Percentiles rank a stretch among this genome's conserved stretches.
Evolutionary conservation across 2,113 vertebrate genomes (phyloP).

Genomic region (Prionailurus bengalensis): DNA sequence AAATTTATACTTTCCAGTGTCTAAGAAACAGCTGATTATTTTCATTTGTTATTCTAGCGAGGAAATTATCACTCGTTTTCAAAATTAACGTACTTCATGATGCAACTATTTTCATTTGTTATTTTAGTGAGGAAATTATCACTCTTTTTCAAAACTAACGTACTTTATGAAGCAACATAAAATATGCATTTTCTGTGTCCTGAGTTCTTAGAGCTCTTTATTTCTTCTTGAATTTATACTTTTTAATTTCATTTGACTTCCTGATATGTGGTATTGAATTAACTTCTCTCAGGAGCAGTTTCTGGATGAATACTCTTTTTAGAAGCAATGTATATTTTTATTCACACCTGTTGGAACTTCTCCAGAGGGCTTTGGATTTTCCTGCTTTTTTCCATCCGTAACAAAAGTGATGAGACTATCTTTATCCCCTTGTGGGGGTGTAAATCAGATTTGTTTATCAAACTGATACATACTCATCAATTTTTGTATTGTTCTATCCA

Average conservation of each 20-base stretch:
- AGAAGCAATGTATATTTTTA: neutral
- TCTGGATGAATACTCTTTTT: neutral
- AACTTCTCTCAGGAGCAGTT: slow-evolving; percentile 11
- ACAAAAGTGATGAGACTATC: neutral
- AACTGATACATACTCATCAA: neutral
- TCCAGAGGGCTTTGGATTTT: neutral
- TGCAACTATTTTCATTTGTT: slow-evolving; percentile 41
- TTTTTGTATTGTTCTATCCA: neutral
- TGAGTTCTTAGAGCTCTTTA: neutral
- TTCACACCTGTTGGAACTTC: neutral
- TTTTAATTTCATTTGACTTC: slow-evolving; percentile 31
- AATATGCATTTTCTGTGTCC: neutral
- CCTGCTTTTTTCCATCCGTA: neutral
- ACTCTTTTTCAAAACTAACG: neutral
- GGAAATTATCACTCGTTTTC: slow-evolving; percentile 23
- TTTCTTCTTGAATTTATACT: slow-evolving; percentile 28
- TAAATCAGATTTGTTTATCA: neutral
- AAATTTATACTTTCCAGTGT: neutral
- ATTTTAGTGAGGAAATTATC: slow-evolving; percentile 18
- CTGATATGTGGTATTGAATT: neutral
- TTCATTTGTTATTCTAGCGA: slow-evolving; percentile 51
- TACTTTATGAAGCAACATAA: neutral
- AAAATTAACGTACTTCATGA: neutral
- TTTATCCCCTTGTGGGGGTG: neutral
- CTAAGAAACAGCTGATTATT: neutral